Evolutionary conservation across 1,140 invertebrate species (phyloP), one percentile per base, ranked within the genome.

Genomic region (Trichoplusia ni): DNA sequence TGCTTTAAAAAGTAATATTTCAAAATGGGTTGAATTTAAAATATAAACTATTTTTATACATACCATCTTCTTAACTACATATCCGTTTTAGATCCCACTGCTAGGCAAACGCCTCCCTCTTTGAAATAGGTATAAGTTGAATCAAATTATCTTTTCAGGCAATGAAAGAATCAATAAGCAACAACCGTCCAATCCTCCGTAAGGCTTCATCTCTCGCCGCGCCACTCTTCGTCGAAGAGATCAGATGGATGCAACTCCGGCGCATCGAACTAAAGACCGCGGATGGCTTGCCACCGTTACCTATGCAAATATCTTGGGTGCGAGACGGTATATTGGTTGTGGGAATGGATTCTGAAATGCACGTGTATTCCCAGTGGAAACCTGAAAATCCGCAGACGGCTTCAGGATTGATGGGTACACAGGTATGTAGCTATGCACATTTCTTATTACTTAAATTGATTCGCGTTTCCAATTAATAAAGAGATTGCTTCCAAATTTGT

Each of bases 281-380:
- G 0, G 99, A 99, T 84, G 98, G 98, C 0, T 86, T 99, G 33
- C 97, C 98, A 23, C 98, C 99, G 0, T 84, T 99, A 9, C 99
- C 99, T 0, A 99, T 99, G 96, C 97, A 99, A 82, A 96, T 99
- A 67, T 98, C 97, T 0, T 99, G 99, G 99, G 98, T 99, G 0
- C 93, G 98, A 23, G 98, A 99, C 79, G 99, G 99, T 2, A 98
- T 99, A 67, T 91, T 99, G 2, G 97, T 99, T 0, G 98, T 99
- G 3, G 99, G 98, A 16, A 99, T 99, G 98, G 98, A 99, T 81
- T 99, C 98, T 23, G 99, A 99, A 88, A 99, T 99, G 97, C 98
- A 99, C 77, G 98, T 99, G 0, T 99, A 99, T 82, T 98, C 98
- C 0, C 99, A 99, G 84, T 99, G 99, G 98, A 97, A 96, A 75